Conservation (phyloP, 2,113 vertebrate species). For the Cottus gobio region DNA sequence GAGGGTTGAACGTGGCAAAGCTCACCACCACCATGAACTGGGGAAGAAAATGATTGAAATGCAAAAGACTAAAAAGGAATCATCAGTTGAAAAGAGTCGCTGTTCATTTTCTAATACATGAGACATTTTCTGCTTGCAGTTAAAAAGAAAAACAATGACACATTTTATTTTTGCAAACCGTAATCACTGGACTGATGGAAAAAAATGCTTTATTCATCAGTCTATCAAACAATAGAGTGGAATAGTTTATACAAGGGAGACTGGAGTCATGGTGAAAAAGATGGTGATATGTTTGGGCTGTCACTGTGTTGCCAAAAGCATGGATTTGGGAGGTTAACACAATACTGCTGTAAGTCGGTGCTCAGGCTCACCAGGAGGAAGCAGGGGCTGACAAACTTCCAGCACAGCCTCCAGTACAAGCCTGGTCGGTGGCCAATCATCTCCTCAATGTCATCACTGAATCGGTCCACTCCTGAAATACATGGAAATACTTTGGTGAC, state of each 20-base stretch:
- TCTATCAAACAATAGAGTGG: too few species aligned
- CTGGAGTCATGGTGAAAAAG: too few species aligned
- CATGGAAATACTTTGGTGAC: not conserved
- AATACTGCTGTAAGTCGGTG: not conserved
- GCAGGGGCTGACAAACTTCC: slow-evolving; percentile 94
- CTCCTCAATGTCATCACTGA: slow-evolving; percentile 91
- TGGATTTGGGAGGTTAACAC: not conserved
- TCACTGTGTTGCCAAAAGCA: not conserved
- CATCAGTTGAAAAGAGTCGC: not conserved
- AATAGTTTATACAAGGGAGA: too few species aligned
- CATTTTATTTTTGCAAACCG: too few species aligned
- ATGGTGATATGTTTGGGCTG: too few species aligned
- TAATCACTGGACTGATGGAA: too few species aligned
- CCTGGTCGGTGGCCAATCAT: slow-evolving; percentile 91
- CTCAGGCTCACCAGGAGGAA: slow-evolving; percentile 87
- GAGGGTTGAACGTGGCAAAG: slow-evolving; percentile 88
- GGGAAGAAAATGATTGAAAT: slow-evolving; percentile 18
- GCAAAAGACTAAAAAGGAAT: not conserved
- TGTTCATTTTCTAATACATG: not conserved
- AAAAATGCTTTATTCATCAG: too few species aligned
- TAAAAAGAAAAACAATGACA: too few species aligned
- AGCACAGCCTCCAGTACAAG: slow-evolving; percentile 91
- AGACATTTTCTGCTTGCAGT: not conserved
- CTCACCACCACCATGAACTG: slow-evolving; percentile 92
- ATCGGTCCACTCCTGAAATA: slow-evolving; percentile 87